These are phyloP conservation scores for Geotrupes spiniger DNA, from an alignment of 2,888 invertebrate genomes.

Conservation along the genomic window DNA sequence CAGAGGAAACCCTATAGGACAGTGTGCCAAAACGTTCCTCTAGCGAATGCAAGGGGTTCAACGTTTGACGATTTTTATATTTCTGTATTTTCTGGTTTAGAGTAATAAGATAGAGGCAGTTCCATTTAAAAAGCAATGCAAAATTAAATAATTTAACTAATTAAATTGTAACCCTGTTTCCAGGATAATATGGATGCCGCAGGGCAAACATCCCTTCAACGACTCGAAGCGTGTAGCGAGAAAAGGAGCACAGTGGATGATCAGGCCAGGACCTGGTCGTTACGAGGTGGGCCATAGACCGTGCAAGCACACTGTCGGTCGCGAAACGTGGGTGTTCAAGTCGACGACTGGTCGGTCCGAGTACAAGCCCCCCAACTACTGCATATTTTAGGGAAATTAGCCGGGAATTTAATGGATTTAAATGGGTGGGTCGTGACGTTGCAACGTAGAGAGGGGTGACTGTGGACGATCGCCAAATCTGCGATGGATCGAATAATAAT, in stretches of 20 bases:
- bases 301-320: conserved; percentile 31
- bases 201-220: conserved; percentile 36
- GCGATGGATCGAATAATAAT: too few species aligned
- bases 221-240: conserved; percentile 35
- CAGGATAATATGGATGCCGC: conserved; percentile 5
- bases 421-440: too few species aligned
- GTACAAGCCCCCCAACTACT: conserved; percentile 30
- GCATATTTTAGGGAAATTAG: conserved; percentile 23
- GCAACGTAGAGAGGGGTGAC: background rate
- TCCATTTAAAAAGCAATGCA: too few species aligned
- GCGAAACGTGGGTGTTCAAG: conserved; percentile 41
- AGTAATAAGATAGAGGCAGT: too few species aligned
- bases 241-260: conserved; percentile 38
- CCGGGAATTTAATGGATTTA: too few species aligned
- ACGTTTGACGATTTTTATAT: background rate
- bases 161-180: too few species aligned
- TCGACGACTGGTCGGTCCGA: conserved; percentile 35
- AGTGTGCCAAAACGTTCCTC: too few species aligned
- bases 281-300: conserved; percentile 35
- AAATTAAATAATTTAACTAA: too few species aligned
- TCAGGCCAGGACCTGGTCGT: conserved; percentile 45
- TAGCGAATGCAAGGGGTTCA: too few species aligned
- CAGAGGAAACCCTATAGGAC: too few species aligned
- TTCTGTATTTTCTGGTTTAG: too few species aligned
- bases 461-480: background rate